Percentiles rank a stretch among this genome's conserved stretches.
These are phyloP conservation scores for Champsocephalus gunnari DNA, from an alignment of 2,797 vertebrate species.

Conservation along the genomic window DNA sequence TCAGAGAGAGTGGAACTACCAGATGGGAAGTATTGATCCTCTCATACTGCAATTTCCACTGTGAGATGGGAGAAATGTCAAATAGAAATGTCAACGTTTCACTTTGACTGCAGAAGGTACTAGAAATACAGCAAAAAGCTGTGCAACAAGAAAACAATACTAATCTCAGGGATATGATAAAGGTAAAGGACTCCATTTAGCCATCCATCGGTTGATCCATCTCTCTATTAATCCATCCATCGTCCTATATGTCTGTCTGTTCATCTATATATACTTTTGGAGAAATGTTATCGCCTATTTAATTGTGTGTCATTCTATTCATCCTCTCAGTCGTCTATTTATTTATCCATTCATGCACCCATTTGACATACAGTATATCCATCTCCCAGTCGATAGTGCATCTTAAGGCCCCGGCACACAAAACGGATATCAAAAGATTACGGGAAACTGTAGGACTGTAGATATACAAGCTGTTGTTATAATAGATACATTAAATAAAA, in stretches of 20 bases:
- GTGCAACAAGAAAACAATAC: slow-evolving; percentile 41
- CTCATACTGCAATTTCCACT: slow-evolving; percentile 44
- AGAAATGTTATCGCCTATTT: no score
- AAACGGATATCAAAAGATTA: no score
- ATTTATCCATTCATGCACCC: neutral
- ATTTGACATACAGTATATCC: neutral
- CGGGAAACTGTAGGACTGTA: no score
- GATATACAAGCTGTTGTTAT: no score
- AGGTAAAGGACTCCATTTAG: slow-evolving; percentile 43
- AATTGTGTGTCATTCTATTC: neutral
- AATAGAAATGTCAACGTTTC: slow-evolving; percentile 67
- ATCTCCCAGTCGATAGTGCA: neutral
- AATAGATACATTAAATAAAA: no score
- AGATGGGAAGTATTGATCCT: slow-evolving; percentile 69
- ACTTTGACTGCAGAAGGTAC: slow-evolving; percentile 49
- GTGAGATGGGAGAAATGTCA: slow-evolving; percentile 60
- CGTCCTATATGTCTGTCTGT: neutral
- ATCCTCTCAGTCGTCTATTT: neutral
- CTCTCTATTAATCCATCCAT: neutral
- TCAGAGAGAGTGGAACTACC: slow-evolving; percentile 51
- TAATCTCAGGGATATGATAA: slow-evolving; percentile 22
- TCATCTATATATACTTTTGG: neutral
- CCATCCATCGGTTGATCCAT: neutral
- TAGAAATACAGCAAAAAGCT: slow-evolving; percentile 38
- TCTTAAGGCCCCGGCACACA: neutral